phyloP scores from a whole-genome alignment of 2,797 vertebrate species.

The Cossypha dichroa region DNA sequence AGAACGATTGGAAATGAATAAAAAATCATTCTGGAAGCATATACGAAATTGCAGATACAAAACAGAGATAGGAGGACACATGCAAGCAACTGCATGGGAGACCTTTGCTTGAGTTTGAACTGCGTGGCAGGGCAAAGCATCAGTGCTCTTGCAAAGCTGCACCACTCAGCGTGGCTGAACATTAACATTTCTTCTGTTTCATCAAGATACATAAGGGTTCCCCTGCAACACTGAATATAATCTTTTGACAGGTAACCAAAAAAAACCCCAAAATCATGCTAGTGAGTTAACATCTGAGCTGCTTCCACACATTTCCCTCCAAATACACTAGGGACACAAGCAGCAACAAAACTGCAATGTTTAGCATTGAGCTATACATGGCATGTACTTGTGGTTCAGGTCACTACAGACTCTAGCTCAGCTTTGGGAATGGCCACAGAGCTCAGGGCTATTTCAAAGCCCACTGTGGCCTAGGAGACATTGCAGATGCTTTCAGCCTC shows the following conservation, averaged over 20 bases:
- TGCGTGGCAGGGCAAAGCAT: neutral
- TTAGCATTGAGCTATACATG: neutral
- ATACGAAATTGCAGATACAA: constrained; percentile 23
- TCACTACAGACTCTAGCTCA: neutral
- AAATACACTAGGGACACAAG: neutral
- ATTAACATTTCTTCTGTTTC: neutral
- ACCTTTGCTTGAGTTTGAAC: neutral
- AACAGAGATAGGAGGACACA: constrained; percentile 30
- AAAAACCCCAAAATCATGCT: fast-evolving
- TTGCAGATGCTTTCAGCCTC: neutral
- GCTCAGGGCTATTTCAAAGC: neutral
- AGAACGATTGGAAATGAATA: constrained; percentile 52
- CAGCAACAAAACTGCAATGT: neutral
- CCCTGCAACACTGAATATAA: neutral
- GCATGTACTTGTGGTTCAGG: fast-evolving
- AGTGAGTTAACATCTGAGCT: neutral
- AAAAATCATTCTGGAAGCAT: constrained; percentile 46
- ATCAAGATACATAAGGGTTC: neutral
- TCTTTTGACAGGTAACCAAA: neutral
- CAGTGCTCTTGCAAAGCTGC: neutral
- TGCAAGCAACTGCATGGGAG: constrained; percentile 15
- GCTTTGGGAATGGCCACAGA: neutral
- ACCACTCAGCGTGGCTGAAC: neutral
- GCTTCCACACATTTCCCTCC: neutral
- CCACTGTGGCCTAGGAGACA: neutral